phyloP scores from a whole-genome alignment of 2,797 vertebrate genomes.

The Gallinago solitaria region DNA sequence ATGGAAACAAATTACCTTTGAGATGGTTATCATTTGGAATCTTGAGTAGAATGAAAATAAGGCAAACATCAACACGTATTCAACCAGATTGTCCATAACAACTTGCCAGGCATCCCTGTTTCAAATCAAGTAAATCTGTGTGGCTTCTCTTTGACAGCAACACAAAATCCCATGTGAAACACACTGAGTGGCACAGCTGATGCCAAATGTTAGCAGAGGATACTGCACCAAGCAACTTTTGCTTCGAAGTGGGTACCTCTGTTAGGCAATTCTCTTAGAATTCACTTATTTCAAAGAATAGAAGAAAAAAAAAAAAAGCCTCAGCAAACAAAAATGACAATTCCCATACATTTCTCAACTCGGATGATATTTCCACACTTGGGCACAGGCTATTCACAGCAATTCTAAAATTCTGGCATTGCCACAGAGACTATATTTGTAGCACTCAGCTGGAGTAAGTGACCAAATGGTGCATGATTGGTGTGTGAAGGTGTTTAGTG shows the following conservation, averaged over 20 bases:
- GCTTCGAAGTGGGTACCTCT: conserved; percentile 45
- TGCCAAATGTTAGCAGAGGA: conserved; percentile 28
- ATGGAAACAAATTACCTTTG: conserved; percentile 64
- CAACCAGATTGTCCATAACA: conserved; percentile 17
- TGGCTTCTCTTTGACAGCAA: conserved; percentile 41
- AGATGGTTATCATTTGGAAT: conserved; percentile 58
- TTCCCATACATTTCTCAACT: conserved; percentile 33
- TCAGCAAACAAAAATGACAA: neutral
- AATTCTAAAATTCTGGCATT: neutral
- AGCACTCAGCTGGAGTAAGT: neutral
- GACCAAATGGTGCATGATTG: neutral
- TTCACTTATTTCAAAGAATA: conserved; percentile 42
- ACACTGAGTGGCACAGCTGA: neutral
- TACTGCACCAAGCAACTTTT: conserved; percentile 39
- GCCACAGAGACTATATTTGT: neutral
- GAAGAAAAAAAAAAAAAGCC: neutral
- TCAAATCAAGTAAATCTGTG: conserved; percentile 65
- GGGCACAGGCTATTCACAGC: neutral
- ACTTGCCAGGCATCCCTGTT: conserved; percentile 55
- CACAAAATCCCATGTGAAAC: conserved; percentile 26
- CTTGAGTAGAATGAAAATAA: conserved; percentile 49
- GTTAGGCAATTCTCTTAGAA: conserved; percentile 31
- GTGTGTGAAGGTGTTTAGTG: neutral
- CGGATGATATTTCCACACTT: neutral
- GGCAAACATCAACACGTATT: conserved; percentile 32